Evolutionary conservation across 2,888 invertebrate species (phyloP), one percentile per base, ranked within the genome.

Genomic region (Melanargia galathea): DNA sequence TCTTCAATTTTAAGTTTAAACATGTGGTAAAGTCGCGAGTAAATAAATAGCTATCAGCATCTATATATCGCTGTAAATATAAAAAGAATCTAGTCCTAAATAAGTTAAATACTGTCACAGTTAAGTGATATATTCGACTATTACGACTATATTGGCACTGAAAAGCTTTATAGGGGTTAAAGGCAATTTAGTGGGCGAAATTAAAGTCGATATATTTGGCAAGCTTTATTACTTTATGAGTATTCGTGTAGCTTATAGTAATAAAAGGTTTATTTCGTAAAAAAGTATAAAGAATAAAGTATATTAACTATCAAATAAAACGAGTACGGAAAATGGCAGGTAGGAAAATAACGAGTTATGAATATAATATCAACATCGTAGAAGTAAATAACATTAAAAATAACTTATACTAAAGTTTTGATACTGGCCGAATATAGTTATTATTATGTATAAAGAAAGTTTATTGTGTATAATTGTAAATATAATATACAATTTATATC

Each of bases 141-240:
- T 33, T 51, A 16, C 48, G 51, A 7, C 7, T 33, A 13, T 45
- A 45, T 26, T 18, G 43, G 13, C 43, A 18, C 30, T 56, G 40
- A 18, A 16, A 43, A 6, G 26, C 18, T 30, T 30, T 30, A 55
- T 40, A 43, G 26, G 6, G 26, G 60, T 22, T 46, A 56, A 45
- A 57, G 30, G 16, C 35, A 30, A 40, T 57, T 65, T 40, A 56
- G 43, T 35, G 51, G n/a, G 16, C 45, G 55, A 65, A 70, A 70
- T 63, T 51, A 70, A 70, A 70, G 45, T 52, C 64, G 45, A 56
- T 48, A 48, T 69, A 54, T 69, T 65, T 67, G 69, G 71, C 71
- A 73, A 73, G 69, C 69, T 73, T 73, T 73, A 73, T 73, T 71
- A 63, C 65, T 65, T 60, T 54, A 58, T 67, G 67, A 73, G 70